Conservation (phyloP, 2,888 invertebrate species). For the Vanessa cardui region DNA sequence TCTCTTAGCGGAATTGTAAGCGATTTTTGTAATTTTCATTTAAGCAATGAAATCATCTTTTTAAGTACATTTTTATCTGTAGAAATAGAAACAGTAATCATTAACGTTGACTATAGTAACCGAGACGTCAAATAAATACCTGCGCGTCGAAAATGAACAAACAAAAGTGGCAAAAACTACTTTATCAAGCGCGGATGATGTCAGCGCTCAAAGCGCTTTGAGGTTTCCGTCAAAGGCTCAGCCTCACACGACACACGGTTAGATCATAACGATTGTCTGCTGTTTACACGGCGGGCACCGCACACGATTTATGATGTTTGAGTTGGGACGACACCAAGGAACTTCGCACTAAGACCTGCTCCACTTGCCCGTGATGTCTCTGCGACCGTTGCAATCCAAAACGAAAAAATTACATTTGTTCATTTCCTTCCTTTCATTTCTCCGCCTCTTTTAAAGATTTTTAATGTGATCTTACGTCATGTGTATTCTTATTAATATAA, state of each 20-base stretch:
- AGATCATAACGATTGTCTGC: conserved; percentile 60
- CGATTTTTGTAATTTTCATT: no score
- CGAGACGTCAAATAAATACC: conserved; percentile 38
- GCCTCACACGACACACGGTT: conserved; percentile 42
- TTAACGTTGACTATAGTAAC: conserved; percentile 12
- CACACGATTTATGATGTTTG: conserved; percentile 67
- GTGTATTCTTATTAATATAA: no score
- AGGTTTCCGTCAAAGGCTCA: conserved; percentile 47
- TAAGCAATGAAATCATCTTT: not conserved
- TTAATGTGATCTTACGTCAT: no score
- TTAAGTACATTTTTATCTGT: not conserved
- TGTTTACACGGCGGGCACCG: conserved; percentile 54
- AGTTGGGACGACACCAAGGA: conserved; percentile 49
- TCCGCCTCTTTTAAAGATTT: no score
- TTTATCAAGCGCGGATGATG: conserved; percentile 44
- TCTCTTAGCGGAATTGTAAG: no score
- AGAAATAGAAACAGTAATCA: conserved; percentile 19
- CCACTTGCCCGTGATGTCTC: not conserved
- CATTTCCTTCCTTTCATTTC: no score
- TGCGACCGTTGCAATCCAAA: not conserved
- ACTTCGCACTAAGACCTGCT: conserved; percentile 42
- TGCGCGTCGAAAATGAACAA: conserved; percentile 42
- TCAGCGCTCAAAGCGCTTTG: conserved; percentile 43
- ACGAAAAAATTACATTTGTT: not conserved
- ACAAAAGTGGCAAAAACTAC: conserved; percentile 44